Evolutionary conservation across 2,797 vertebrate species (phyloP), one percentile per base, ranked within the genome.

Genomic region (Rhabdomys pumilio): DNA sequence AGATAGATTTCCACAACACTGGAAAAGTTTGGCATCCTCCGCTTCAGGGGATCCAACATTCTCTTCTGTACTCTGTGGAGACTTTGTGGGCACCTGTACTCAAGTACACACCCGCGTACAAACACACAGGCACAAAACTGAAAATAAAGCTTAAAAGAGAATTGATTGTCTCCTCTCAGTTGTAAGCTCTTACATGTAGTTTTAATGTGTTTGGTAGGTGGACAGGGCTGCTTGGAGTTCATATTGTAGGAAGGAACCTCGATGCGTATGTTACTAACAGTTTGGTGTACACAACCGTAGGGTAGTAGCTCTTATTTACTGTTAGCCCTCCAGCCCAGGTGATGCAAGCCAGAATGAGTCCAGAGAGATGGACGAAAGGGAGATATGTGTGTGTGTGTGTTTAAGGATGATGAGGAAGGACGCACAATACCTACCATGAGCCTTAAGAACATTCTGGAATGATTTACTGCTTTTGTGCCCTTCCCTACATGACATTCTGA

Each of bases 101-200:
- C 77, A 55, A 2, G 31, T 10, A 41, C 81, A 63, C 5, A 14
- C 9, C 24, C 81, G 9, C 34, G 20, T 55, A 63, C 24, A 50
- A 67, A 24, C 19, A 67, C 63, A n/a, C 0, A 8, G 34, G 44
- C 83, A n/a, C 44, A 67, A 22, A 14, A 50, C 19, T 50, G 63
- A 50, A 53, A 34, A 47, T 65, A 47, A 34, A 65, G 31, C 63
- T 67, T 50, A 67, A 65, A n/a, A 50, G 61, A 67, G 14, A 67
- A n/a, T 1, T 50, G 61, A 34, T 50, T 2, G 61, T 83, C 82
- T 91, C 63, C 24, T 34, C 29, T 76, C 53, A 26, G 63, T 90
- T 93, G 0, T 22, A 77, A 83, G 38, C 61, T 44, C 4, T 5
- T 0, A 2, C 38, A 1, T n/a, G 1, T 57, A 41, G 12, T 8